Conservation (phyloP, 2,888 invertebrate genomes). For the Hydrotaea cyrtoneurina region DNA sequence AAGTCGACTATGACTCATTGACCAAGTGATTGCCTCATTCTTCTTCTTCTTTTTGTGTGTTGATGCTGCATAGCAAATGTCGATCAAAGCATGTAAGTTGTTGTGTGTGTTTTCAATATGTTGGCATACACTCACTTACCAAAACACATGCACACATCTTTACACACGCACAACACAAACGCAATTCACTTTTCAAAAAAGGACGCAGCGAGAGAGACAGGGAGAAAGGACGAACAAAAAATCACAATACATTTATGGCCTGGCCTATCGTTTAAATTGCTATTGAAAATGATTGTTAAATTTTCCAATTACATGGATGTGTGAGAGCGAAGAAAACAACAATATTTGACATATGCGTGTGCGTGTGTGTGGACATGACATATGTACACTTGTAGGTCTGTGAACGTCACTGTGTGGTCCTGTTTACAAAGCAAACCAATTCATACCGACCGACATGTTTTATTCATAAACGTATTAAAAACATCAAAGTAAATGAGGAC, state of each 20-base stretch:
- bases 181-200: background rate
- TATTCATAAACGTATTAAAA: conserved; percentile 54
- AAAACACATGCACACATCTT: conserved; percentile 1
- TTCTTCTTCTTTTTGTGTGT: background rate
- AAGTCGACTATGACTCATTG: background rate
- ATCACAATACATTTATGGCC: conserved; percentile 20
- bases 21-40: background rate
- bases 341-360: background rate
- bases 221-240: background rate
- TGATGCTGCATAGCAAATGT: conserved; percentile 7
- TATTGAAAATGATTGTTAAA: conserved; percentile 55
- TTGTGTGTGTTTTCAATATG: background rate
- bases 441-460: conserved; percentile 51
- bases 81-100: conserved; percentile 16
- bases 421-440: conserved; percentile 24
- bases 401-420: background rate
- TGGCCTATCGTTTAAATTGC: conserved; percentile 58
- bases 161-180: background rate
- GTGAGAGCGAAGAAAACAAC: conserved; percentile 38
- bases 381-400: background rate
- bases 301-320: conserved; percentile 39
- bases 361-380: background rate
- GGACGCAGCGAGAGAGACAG: too few species aligned
- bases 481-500: conserved; percentile 59
- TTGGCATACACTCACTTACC: background rate